These are phyloP conservation scores for Leptothorax acervorum DNA, from an alignment of 2,888 invertebrate genomes.

Conservation along the genomic window DNA sequence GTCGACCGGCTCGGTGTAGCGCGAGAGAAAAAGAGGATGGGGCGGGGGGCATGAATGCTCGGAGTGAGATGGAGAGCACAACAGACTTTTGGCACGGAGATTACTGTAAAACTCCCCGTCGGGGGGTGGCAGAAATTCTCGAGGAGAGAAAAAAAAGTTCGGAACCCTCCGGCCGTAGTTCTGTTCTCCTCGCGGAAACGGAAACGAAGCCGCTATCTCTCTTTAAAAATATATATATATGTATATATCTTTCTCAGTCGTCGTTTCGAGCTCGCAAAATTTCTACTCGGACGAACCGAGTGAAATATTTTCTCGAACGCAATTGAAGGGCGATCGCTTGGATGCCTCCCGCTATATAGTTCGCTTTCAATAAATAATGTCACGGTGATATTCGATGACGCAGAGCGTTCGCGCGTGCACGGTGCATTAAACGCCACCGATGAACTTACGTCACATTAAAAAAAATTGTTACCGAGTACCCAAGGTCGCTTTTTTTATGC, in stretches of 20 bases:
- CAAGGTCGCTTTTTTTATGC: conserved; percentile 50
- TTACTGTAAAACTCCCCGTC: conserved; percentile 56
- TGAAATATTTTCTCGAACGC: conserved; percentile 21
- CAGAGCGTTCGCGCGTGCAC: conserved; percentile 40
- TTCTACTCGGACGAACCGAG: not conserved
- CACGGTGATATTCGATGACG: conserved; percentile 45
- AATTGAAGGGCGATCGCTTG: conserved; percentile 9
- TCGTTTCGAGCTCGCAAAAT: not conserved
- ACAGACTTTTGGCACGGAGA: conserved; percentile 63
- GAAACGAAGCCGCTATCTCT: conserved; percentile 42
- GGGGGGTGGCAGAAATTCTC: conserved; percentile 45
- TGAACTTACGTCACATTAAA: conserved; percentile 52
- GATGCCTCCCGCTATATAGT: not conserved
- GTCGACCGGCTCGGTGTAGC: conserved; percentile 57
- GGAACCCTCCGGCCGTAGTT: conserved; percentile 41
- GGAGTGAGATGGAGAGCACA: conserved; percentile 37
- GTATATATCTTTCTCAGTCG: not conserved
- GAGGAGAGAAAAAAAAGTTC: conserved; percentile 59
- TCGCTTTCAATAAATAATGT: conserved; percentile 40
- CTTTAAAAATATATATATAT: conserved; percentile 10
- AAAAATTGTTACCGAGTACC: conserved; percentile 34
- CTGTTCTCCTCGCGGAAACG: conserved; percentile 48
- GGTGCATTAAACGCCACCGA: conserved; percentile 43
- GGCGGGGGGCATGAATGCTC: not conserved
- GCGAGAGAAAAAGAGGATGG: conserved; percentile 33